Evolutionary conservation across 2,888 invertebrate genomes (phyloP), one percentile per base, ranked within the genome.

Genomic region (Patella caerulea): DNA sequence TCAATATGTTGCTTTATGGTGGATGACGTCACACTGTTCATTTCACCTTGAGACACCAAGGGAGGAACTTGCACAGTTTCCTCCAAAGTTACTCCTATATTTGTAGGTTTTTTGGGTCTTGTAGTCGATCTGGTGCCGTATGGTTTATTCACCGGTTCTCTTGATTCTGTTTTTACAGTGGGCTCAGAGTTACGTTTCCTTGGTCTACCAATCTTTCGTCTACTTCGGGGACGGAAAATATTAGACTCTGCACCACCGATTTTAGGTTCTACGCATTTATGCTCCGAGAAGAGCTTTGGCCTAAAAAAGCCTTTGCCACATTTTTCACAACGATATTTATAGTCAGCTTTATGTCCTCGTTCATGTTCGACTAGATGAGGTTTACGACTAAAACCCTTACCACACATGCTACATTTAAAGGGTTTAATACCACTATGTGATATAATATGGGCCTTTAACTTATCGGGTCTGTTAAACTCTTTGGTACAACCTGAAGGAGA

Each of bases 391-490:
- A 92, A 92, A 0, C 88, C 87, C 76, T 89, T 89, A 52, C 88
- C 88, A 85, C 92, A 92, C n/a, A 88, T 85, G 4, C 84, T 83
- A 82, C 92, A 92, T 78, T 88, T 87, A 80, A 84, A 91, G 0
- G 92, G 92, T 77, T 91, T 91, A 71, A 91, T 86, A 5, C 91
- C 91, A 82, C 93, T 93, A 88, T 95, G 95, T 59, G 93, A 93
- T 79, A 94, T 93, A 45, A 95, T 90, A 88, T 95, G 95, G 9
- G 93, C 92, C 86, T 94, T 94, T 53, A 95, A 87, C 84, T 93
- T 93, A 86, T 93, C 93, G 78, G 93, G 93, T 71, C 95, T 92
- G 80, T 93, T 94, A 83, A 95, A 95, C 87, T 94, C 94, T 88
- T 94, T 94, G 80, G 91, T 93, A 87, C 95, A 95, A 45, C 94